Evolutionary conservation across 2,797 vertebrate genomes (phyloP), one percentile per base, ranked within the genome.

Genomic region (Acrocephalus scirpaceus): DNA sequence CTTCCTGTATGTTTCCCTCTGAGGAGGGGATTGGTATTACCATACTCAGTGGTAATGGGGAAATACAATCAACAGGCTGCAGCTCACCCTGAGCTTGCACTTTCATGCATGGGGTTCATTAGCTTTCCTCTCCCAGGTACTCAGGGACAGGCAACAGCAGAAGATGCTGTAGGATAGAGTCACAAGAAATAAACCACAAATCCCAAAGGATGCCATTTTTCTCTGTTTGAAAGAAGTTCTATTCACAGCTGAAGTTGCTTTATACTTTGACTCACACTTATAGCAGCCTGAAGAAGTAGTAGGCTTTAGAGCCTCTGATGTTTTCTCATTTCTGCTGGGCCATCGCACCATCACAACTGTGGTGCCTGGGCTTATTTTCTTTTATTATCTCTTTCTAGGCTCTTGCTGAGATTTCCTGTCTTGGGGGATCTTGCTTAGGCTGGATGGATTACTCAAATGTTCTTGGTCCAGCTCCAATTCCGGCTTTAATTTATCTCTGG

Each of bases 401-500:
- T 79, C 47, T 87, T 14, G 5, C 48, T 89, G 81, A 93, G 48
- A 70, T 94, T 82, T 93, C 11, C 57, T 54, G 53, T 82, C 89
- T 90, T 78, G 38, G 14, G 65, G 58, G 34, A 92, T 72, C 83
- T 94, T 83, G 30, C 61, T 77, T 78, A 78, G 80, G 58, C 73
- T 91, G 72, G 53, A 74, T 79, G 57, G 53, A 93, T 94, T 94
- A 85, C 75, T 80, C 45, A 64, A 79, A 64, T 85, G 17, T 77
- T 86, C 78, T 91, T 94, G 84, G 84, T 89, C 64, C 61, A 34
- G 38, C 48, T 92, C 87, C 87, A 95, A 34, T 87, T 92, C 27
- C 0, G 0, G 65, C 87, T 95, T 73, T 86, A 85, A 82, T 92
- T 89, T 89, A 67, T 94, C 81, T 82, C 67, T 66, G 48, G 27